Percentiles rank a stretch among this genome's conserved stretches.
phyloP scores from a whole-genome alignment of 2,797 vertebrate genomes.

The Microcaecilia unicolor region DNA sequence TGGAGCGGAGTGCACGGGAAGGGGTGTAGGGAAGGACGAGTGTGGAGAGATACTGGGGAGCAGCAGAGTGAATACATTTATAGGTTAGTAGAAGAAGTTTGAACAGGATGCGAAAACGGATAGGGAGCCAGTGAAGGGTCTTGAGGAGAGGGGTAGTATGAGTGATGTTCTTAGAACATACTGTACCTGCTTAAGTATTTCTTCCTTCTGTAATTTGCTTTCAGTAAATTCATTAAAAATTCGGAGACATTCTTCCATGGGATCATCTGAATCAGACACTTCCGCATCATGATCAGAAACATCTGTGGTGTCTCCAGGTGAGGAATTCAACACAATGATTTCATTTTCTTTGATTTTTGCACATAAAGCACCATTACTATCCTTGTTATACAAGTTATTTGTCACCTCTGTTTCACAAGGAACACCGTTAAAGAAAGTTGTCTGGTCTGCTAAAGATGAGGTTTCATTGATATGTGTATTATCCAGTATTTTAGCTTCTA shows the following conservation, averaged over 20 bases:
- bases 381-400: not conserved
- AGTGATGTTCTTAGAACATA: not conserved
- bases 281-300: conserved; percentile 36
- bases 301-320: conserved; percentile 7
- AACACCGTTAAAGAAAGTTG: not conserved
- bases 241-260: conserved; percentile 63
- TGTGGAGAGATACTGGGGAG: too few species aligned
- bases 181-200: conserved; percentile 13
- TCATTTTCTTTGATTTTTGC: not conserved
- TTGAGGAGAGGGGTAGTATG: too few species aligned
- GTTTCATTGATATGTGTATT: not conserved
- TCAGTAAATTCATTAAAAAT: conserved; percentile 52
- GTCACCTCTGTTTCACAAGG: not conserved
- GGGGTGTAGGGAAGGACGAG: too few species aligned
- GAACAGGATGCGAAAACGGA: too few species aligned
- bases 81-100: too few species aligned
- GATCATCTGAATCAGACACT: conserved; percentile 55
- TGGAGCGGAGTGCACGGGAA: too few species aligned
- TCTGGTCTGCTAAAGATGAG: not conserved
- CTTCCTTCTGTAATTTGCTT: conserved; percentile 3
- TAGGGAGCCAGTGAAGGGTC: too few species aligned
- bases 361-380: not conserved
- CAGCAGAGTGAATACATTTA: too few species aligned
- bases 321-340: conserved; percentile 15
- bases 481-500: not conserved